Base-by-base conservation (phyloP, 1,140 invertebrate species). In the Zelostemma sp. region DNA sequence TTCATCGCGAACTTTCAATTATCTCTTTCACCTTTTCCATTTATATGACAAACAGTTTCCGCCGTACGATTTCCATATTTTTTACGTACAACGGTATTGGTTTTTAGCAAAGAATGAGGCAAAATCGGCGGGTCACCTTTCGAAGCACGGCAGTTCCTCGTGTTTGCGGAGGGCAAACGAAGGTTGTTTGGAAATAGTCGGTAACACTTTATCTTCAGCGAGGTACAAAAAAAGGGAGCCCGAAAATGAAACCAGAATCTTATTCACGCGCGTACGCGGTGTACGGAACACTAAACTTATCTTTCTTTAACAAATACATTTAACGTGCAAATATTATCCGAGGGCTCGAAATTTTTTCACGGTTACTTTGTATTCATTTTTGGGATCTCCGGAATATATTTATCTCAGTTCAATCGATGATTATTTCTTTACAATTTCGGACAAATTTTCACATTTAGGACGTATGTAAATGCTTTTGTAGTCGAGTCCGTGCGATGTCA, bases 121-220 rank as follows among this genome's bases (percentile, higher is more conserved):
- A 18, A 58, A 12, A 62, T 11, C 35, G 8, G 25, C 35, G 33
- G 46, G 31, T 46, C 19, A 57, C 49, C 45, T 21, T 12, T 1
- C 33, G 11, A 35, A 64, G 38, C 35, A 45, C 35, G 16, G 18
- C 21, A 49, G 43, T 38, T 17, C 18, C 28, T 11, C 54, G 40
- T 43, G 35, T 31, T 18, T 19, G 25, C 15, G 14, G 17, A 17
- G 33, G 28, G 46, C 41, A 48, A 68, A 33, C 46, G 62, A 12
- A 41, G 28, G 17, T 43, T 74, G 25, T 74, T 74, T 74, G 53
- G 16, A 40, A 35, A 63, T 21, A 65, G 72, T 74, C 72, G 69
- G 72, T 70, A 72, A 74, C 72, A 74, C 53, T 74, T 61, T 68
- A 73, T 38, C 54, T 63, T 62, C 53, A 17, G 41, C 48, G 72